Base-by-base conservation (phyloP, 2,113 vertebrate species). In the Podarcis cretensis region DNA sequence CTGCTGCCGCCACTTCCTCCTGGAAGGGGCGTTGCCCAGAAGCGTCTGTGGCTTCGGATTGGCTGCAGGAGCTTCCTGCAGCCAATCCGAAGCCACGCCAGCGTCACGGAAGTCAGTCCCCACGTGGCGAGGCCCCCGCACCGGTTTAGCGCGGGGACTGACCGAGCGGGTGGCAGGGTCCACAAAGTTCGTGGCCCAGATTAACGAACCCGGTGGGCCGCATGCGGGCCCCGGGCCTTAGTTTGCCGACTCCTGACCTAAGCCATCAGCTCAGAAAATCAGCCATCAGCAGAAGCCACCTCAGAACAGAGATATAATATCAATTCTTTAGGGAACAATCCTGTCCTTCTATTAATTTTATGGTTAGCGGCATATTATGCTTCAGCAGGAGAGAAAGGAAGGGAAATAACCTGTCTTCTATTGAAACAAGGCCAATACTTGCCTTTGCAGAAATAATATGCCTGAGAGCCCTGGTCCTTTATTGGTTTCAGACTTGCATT, bases 401-500 rank as follows among this genome's bases (percentile, higher is more conserved):
- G 87, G 4, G 10, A 14, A 75, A 85, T 87, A 37, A 84, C 85
- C 10, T 54, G 10, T 16, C 18, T 40, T 77, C 37, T 43, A n/a
- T 6, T 14, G 74, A 21, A 88, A 27, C 20, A 68, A 88, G 83
- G 79, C 2, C 25, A 81, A 40, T 40, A 69, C 74, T n/a, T 8
- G 13, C 32, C 73, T 76, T 66, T 76, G 57, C 59, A 76, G 1
- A 79, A 91, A 87, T 90, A 74, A 68, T 91, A 86, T 83, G 73
- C 25, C 35, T 43, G 16, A 30, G 9, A 4, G 78, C 8, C 7
- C 3, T 23, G 4, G 4, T 79, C 74, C 3, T 9, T 68, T 92
- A 79, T 81, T 14, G 89, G 48, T 18, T 2, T 77, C 32, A 40
- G 81, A 91, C 25, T 66, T 73, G 82, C 43, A 81, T 89, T 86